Evolutionary conservation across 2,113 vertebrate species (phyloP).

Genomic region (Notothenia coriiceps): DNA sequence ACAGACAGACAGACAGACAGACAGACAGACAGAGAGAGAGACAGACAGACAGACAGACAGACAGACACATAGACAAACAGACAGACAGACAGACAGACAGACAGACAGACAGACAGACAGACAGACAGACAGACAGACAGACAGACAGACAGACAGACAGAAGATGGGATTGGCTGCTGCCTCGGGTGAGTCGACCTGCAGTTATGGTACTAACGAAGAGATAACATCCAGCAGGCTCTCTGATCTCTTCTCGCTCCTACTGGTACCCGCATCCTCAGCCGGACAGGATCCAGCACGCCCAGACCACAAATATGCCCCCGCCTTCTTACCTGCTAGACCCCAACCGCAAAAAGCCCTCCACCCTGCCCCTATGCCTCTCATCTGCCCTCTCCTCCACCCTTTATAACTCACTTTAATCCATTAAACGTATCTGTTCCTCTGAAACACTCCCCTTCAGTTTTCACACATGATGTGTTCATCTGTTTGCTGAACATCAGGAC

Average conservation of each 20-base stretch:
- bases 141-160: constrained; percentile 17
- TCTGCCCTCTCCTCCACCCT: constrained; percentile 19
- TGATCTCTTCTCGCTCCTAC: constrained; percentile 67
- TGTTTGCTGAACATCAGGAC: constrained; percentile 24
- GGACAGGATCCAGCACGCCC: constrained; percentile 72
- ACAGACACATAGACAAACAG: constrained; percentile 11
- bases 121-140: neutral
- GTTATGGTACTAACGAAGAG: constrained; percentile 55
- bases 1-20: neutral
- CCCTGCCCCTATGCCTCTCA: constrained; percentile 14
- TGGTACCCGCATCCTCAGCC: constrained; percentile 74
- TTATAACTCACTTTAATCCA: constrained; percentile 34
- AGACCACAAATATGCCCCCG: constrained; percentile 75
- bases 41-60: neutral
- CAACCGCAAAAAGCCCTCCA: constrained; percentile 27
- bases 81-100: neutral
- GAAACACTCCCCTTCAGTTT: neutral
- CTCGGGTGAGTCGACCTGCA: constrained; percentile 61
- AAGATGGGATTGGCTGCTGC: constrained; percentile 52
- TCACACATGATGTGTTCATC: constrained; percentile 14
- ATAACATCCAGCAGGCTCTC: constrained; percentile 73
- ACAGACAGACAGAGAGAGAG: neutral
- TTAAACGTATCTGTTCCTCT: neutral
- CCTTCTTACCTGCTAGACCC: constrained; percentile 49
- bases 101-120: constrained; percentile 2